Base-by-base conservation (phyloP, 2,888 invertebrate genomes). In the Auanema sp. region DNA sequence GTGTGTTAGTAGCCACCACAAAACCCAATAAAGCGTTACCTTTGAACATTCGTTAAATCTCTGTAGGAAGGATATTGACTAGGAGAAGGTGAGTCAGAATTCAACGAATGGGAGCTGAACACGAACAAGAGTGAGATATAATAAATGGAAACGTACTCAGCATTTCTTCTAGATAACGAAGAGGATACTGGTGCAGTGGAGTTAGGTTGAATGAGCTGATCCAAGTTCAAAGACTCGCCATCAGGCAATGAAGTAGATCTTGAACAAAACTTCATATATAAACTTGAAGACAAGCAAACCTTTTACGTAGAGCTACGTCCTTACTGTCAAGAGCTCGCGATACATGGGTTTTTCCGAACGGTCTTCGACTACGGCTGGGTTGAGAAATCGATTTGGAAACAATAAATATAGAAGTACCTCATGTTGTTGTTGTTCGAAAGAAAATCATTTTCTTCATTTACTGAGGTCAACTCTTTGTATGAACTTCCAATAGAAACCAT, bases 241-340 rank as follows among this genome's bases (percentile, higher is more conserved):
- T 78, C 79, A 12, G 80, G 78, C 5, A 78, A 64, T 12, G 77
- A 78, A 0, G 76, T 72, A 1, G 80, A 77, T 16, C 77, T 60
- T 33, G 16, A 66, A 43, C 25, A 50, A 16, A 58, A 47, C 6
- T 10, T 47, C 16, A 47, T 11, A 43, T 43, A 21, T 47, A 21
- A 47, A 21, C 47, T 10, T 5, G 47, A 47, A 16, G 10, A 47
- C 3, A 21, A 47, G 47, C 3, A 18, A 47, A 47, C 47, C 47
- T 47, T 47, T 47, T 21, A 10, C 47, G 47, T 10, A 47, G 53
- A n/a, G 33, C 53, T 1, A 42, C 51, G 16, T 60, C 60, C 25
- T 51, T 40, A n/a, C 23, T 42, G 12, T 24, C 53, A 12, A 33
- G 16, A 10, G 16, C 33, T 25, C 23, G 11, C 53, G 21, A 16